These are phyloP conservation scores for Periparus ater DNA, from an alignment of 2,797 vertebrate genomes.

Conservation along the genomic window DNA sequence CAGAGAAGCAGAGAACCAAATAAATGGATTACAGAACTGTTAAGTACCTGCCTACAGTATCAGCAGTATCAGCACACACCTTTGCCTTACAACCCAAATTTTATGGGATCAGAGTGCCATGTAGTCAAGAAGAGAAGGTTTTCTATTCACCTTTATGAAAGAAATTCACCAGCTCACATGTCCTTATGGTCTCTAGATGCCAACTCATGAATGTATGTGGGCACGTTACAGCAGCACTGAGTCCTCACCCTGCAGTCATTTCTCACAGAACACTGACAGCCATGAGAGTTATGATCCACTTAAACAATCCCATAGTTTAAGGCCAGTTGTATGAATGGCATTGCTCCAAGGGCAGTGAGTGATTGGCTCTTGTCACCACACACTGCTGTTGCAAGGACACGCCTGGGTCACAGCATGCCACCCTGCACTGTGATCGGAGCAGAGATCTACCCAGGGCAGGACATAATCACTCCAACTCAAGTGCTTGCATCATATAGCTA, in stretches of 20 bases:
- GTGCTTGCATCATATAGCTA: not conserved
- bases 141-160: not conserved
- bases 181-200: rapidly evolving
- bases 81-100: not conserved
- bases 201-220: not conserved
- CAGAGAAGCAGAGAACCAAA: not conserved
- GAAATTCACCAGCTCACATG: not conserved
- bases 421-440: not conserved
- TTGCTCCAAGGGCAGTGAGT: not conserved
- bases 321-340: not conserved
- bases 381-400: not conserved
- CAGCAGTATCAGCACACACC: not conserved
- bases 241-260: not conserved
- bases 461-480: not conserved
- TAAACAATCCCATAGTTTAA: not conserved
- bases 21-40: not conserved
- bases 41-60: not conserved
- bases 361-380: not conserved
- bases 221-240: not conserved
- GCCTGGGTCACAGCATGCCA: not conserved
- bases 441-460: not conserved
- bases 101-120: not conserved
- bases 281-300: not conserved
- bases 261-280: not conserved
- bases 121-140: not conserved